These are phyloP conservation scores for Cynaeus angustus DNA, from an alignment of 2,888 invertebrate genomes.

Conservation along the genomic window DNA sequence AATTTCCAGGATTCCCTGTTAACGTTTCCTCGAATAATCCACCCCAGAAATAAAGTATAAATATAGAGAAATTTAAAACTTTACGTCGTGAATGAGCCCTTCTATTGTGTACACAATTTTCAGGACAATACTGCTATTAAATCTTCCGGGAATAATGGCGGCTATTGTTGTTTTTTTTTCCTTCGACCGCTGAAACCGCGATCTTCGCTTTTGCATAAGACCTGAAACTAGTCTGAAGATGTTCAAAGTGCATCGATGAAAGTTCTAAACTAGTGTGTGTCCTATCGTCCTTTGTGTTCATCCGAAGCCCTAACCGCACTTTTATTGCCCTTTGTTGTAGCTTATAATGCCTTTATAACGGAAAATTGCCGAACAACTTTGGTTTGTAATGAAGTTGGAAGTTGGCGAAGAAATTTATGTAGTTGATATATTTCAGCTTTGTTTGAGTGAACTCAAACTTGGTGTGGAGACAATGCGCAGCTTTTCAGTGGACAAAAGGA, in stretches of 20 bases:
- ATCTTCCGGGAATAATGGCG: constrained; percentile 31
- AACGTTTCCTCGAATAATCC: constrained; percentile 2
- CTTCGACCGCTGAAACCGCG: constrained; percentile 32
- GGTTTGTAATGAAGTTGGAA: constrained; percentile 62
- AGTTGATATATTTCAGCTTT: constrained; percentile 39
- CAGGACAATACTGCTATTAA: constrained; percentile 38
- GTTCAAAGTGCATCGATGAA: constrained; percentile 58
- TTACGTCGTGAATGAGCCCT: constrained; percentile 30
- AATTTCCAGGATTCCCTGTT: constrained; percentile 8
- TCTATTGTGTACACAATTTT: constrained; percentile 33
- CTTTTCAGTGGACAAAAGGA: constrained; percentile 11
- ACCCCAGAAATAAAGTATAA: constrained; percentile 29
- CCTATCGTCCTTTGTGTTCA: constrained; percentile 44
- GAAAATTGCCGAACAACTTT: constrained; percentile 62
- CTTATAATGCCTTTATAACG: constrained; percentile 65
- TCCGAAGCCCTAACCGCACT: constrained; percentile 58
- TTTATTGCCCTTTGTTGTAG: constrained; percentile 65
- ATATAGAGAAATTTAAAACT: constrained; percentile 42
- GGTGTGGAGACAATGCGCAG: constrained; percentile 1
- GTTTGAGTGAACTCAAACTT: constrained; percentile 2
- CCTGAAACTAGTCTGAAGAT: constrained; percentile 41
- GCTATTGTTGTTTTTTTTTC: constrained; percentile 34
- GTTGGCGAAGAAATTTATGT: constrained; percentile 43
- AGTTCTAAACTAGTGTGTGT: constrained; percentile 54
- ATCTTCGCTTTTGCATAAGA: constrained; percentile 25